phyloP scores from a whole-genome alignment of 2,888 invertebrate species.

The Oscheius sp. region DNA sequence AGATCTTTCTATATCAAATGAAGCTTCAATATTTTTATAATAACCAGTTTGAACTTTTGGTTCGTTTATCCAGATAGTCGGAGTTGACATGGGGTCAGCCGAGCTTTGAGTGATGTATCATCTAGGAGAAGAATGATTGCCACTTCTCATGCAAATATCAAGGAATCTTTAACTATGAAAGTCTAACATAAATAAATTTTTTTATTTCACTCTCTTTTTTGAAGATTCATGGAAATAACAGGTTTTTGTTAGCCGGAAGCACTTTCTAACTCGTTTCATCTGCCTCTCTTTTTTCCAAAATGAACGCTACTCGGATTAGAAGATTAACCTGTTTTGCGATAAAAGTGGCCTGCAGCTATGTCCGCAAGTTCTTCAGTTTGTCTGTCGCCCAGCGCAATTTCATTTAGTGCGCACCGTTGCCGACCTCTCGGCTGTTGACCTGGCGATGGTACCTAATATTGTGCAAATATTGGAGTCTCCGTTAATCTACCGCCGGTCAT shows the following conservation, averaged over 20 bases:
- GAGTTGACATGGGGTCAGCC: no score
- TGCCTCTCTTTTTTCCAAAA: background rate
- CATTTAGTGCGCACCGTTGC: slow-evolving; percentile 17
- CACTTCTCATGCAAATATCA: no score
- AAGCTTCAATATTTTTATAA: background rate
- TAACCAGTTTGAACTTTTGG: no score
- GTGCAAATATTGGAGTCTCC: slow-evolving; percentile 21
- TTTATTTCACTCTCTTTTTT: background rate
- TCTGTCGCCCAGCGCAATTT: background rate
- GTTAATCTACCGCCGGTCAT: slow-evolving; percentile 25
- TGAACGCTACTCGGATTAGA: background rate
- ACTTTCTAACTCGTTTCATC: background rate
- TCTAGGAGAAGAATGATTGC: no score
- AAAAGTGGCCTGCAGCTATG: background rate
- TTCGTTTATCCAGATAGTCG: no score
- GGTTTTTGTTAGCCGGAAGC: background rate
- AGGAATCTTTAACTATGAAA: no score
- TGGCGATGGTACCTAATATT: slow-evolving; percentile 30
- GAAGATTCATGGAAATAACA: background rate
- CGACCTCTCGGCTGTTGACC: slow-evolving; percentile 23
- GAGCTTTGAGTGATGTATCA: no score
- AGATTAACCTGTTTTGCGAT: slow-evolving; percentile 13
- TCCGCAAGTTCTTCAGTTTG: background rate
- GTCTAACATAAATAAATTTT: no score
- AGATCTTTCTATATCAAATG: background rate